These are phyloP conservation scores for Clepsis dumicolana DNA, from an alignment of 2,888 invertebrate genomes.

Conservation along the genomic window DNA sequence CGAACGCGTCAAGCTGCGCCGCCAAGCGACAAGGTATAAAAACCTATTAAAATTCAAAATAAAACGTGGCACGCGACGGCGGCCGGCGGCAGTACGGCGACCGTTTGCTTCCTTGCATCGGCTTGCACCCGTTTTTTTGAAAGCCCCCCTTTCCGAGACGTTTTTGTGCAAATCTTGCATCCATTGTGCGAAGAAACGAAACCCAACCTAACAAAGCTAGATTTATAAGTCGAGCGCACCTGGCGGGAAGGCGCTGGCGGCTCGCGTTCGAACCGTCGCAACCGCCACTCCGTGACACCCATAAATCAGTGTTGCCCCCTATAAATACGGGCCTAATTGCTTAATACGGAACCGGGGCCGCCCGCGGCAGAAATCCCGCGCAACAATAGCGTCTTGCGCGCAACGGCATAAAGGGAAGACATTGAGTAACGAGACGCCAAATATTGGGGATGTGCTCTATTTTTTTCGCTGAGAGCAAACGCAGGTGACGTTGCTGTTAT, in stretches of 20 bases:
- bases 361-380: slow-evolving; percentile 57
- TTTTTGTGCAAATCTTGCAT: slow-evolving; percentile 84
- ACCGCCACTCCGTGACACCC: slow-evolving; percentile 57
- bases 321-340: slow-evolving; percentile 78
- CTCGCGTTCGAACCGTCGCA: slow-evolving; percentile 56
- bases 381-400: slow-evolving; percentile 68
- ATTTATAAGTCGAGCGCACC: slow-evolving; percentile 74
- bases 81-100: slow-evolving; percentile 50
- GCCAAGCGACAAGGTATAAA: slow-evolving; percentile 56
- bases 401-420: slow-evolving; percentile 70
- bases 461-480: slow-evolving; percentile 61
- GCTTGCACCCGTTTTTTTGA: slow-evolving; percentile 67
- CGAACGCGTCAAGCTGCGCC: slow-evolving; percentile 55
- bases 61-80: slow-evolving; percentile 75
- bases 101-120: slow-evolving; percentile 57
- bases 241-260: slow-evolving; percentile 70
- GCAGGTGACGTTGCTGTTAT: slow-evolving; percentile 80
- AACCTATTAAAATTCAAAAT: slow-evolving; percentile 65
- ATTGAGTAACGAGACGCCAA: slow-evolving; percentile 81
- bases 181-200: slow-evolving; percentile 74
- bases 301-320: slow-evolving; percentile 72
- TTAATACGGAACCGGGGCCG: slow-evolving; percentile 62
- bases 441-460: slow-evolving; percentile 70
- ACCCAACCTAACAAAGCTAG: slow-evolving; percentile 69
- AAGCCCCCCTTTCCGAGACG: slow-evolving; percentile 68